A percentile compares a stretch with the other conserved stretches of the same genome.
phyloP scores from a whole-genome alignment of 2,113 vertebrate species.

The Taurulus bubalis region DNA sequence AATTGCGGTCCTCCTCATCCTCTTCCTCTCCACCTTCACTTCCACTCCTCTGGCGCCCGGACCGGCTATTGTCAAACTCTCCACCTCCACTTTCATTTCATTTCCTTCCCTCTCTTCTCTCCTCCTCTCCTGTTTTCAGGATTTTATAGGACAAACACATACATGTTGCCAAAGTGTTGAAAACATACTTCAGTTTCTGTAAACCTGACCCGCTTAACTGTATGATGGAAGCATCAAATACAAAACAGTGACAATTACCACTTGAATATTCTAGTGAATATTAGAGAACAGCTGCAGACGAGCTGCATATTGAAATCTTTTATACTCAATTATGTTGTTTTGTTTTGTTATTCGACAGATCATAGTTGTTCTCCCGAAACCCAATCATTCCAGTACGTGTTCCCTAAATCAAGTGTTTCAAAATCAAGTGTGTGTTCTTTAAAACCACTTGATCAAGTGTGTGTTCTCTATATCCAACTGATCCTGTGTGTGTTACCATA shows the following conservation, averaged over 20 bases:
- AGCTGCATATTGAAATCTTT: background rate
- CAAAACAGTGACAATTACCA: background rate
- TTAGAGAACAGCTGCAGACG: background rate
- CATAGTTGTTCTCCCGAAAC: background rate
- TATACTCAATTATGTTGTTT: no score
- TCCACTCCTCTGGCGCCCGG: constrained; percentile 26
- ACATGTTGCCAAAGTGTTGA: background rate
- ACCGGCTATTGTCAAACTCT: constrained; percentile 21
- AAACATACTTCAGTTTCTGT: background rate
- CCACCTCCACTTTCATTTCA: background rate
- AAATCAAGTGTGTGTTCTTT: background rate
- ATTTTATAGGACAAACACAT: background rate
- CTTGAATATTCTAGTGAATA: background rate
- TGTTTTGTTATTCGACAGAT: background rate
- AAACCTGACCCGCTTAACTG: background rate
- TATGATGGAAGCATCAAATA: background rate
- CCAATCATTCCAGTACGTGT: background rate
- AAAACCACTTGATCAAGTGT: no score
- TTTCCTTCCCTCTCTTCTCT: background rate
- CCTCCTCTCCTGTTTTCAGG: background rate
- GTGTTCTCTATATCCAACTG: background rate
- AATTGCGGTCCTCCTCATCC: constrained; percentile 55
- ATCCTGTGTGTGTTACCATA: background rate
- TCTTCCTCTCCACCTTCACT: constrained; percentile 21
- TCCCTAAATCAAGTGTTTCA: background rate